Evolutionary conservation across 2,113 vertebrate species (phyloP), one percentile per base, ranked within the genome.

Genomic region (Cryptomyrus ogoouensis): DNA sequence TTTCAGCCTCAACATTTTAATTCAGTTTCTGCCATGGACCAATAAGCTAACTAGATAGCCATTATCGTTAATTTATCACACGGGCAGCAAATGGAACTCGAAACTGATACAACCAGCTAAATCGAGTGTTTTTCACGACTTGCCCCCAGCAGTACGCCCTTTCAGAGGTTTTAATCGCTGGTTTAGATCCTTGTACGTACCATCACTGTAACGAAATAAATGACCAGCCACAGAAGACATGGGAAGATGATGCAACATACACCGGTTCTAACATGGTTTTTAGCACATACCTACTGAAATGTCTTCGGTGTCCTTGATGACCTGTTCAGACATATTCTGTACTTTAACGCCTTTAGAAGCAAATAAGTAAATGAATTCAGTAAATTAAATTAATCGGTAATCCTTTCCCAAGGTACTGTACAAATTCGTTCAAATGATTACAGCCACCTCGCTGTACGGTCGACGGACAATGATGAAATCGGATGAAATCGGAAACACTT

Each of bases 231-330:
- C 35, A 19, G 74, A 35, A 80, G 35, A 80, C 31, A 80, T 5
- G 15, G 6, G 50, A 24, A 62, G 56, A 88, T 88, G 87, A 88
- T 66, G 87, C 87, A 88, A 66, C 53, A n/a, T 13, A 13, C 42
- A 24, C 19, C 39, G 19, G 12, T n/a, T 35, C 19, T 56, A 44
- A 44, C 35, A 31, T 4, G 5, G 17, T 27, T n/a, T 47, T 46
- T 10, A 19, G 10, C 42, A 70, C 88, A 47, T 88, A 88, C 88
- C 88, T 24, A 88, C 58, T 70, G 88, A 47, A 47, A 88, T 1
- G 8, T 74, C n/a, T n/a, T 88, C 88, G 2, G 12, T 44, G 42
- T 47, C 39, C 70, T 74, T 74, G 88, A 15, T 47, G 13, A 74
- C 44, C 58, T 44, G 35, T 15, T 88, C 88, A 27, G 88, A 46